Conservation (phyloP, 2,797 vertebrate genomes). For the Scarus forsteni region DNA sequence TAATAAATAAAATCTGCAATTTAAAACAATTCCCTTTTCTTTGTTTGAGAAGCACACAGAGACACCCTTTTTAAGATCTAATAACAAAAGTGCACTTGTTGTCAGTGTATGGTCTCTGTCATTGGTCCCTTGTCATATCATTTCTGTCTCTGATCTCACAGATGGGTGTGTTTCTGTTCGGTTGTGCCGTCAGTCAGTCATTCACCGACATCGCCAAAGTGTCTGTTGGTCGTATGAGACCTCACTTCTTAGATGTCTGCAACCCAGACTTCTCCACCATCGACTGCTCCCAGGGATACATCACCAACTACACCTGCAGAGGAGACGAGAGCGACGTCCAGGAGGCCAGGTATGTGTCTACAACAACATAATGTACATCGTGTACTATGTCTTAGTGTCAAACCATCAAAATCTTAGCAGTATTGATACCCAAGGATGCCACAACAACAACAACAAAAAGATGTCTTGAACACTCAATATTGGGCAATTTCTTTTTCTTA, state of each 20-base stretch:
- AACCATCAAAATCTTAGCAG: no score
- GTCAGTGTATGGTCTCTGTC: no score
- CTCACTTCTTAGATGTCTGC: conserved; percentile 93
- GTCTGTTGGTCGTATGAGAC: conserved; percentile 95
- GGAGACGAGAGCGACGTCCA: conserved; percentile 87
- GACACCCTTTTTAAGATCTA: no score
- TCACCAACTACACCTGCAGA: conserved; percentile 90
- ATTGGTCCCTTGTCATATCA: background rate
- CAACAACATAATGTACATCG: background rate
- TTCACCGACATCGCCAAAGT: conserved; percentile 99
- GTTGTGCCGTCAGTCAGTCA: conserved; percentile 96
- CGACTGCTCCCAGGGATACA: conserved; percentile 92
- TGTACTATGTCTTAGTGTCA: no score
- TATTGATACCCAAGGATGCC: no score
- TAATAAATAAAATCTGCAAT: no score
- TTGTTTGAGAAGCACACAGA: no score
- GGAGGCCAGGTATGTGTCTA: conserved; percentile 91
- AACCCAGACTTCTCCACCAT: conserved; percentile 86
- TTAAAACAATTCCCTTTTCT: no score
- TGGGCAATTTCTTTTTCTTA: no score
- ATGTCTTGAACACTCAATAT: no score
- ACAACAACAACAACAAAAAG: no score
- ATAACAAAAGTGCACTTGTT: no score
- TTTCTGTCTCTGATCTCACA: conserved; percentile 64
- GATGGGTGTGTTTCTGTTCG: conserved; percentile 96